phyloP scores from a whole-genome alignment of 23 tunicate species.

The Halocynthia roretzi region DNA sequence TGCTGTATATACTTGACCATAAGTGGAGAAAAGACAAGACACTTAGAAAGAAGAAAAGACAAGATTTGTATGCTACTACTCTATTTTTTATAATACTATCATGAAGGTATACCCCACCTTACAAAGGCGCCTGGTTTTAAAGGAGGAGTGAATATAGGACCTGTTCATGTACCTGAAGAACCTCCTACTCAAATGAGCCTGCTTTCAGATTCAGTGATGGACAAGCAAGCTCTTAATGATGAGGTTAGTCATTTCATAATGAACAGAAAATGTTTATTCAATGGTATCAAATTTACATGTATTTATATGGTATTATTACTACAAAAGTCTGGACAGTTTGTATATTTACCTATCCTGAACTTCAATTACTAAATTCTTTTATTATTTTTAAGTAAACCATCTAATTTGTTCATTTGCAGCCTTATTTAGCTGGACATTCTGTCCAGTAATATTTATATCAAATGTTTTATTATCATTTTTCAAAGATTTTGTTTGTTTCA shows the following conservation, averaged over 20 bases:
- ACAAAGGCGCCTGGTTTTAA: conserved; percentile 68
- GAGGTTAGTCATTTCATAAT: conserved; percentile 14
- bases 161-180: conserved; percentile 35
- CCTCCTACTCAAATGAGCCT: conserved; percentile 70
- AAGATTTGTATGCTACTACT: too few species aligned
- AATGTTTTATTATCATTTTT: background rate
- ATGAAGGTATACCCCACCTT: conserved; percentile 61
- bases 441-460: background rate
- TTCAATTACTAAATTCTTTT: too few species aligned
- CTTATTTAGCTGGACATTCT: background rate
- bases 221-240: conserved; percentile 68
- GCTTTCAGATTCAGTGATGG: conserved; percentile 82
- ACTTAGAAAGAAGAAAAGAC: too few species aligned
- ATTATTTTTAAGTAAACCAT: too few species aligned
- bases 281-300: too few species aligned
- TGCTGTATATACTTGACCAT: background rate
- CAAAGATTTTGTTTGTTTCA: background rate
- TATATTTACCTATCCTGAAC: background rate
- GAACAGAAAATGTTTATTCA: too few species aligned
- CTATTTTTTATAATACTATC: too few species aligned
- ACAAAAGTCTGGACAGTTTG: background rate
- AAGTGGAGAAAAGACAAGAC: too few species aligned
- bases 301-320: too few species aligned
- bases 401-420: too few species aligned
- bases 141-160: background rate